phyloP scores from a whole-genome alignment of 1,140 invertebrate species.

The Drosophila nannoptera region DNA sequence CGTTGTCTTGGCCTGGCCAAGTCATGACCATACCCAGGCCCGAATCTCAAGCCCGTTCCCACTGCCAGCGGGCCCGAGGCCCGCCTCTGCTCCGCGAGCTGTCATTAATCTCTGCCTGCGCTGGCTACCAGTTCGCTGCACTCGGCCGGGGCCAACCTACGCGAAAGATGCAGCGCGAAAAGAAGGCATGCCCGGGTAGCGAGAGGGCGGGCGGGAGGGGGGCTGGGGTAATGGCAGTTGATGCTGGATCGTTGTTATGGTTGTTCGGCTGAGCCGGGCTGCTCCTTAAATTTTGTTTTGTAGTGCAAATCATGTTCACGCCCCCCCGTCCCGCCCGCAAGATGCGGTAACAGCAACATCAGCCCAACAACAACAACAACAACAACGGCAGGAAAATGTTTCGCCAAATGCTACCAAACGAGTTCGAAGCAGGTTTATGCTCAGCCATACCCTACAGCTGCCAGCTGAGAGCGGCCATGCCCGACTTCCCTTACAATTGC shows the following conservation, averaged over 20 bases:
- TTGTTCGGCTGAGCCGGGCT: slow-evolving; percentile 33
- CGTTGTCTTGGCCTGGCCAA: slow-evolving; percentile 30
- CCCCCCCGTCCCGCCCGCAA: slow-evolving; percentile 40
- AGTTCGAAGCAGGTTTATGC: slow-evolving; percentile 67
- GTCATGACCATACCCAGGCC: not conserved
- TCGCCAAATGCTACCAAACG: slow-evolving; percentile 71
- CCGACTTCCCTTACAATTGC: too few relatives aligned
- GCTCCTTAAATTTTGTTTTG: slow-evolving; percentile 72
- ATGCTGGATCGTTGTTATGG: slow-evolving; percentile 31
- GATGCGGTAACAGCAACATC: slow-evolving; percentile 9
- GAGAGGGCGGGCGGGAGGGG: not conserved
- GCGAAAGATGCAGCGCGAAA: slow-evolving; percentile 76
- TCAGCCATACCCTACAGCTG: slow-evolving; percentile 11
- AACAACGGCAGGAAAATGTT: slow-evolving; percentile 12
- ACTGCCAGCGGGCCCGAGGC: not conserved
- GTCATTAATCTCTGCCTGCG: slow-evolving; percentile 59
- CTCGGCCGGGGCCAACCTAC: slow-evolving; percentile 54
- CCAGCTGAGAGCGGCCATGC: too few relatives aligned
- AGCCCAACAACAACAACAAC: slow-evolving; percentile 2
- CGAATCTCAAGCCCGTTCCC: slow-evolving; percentile 1
- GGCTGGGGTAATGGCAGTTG: not conserved
- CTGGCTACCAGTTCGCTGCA: slow-evolving; percentile 71
- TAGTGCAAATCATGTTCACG: slow-evolving; percentile 74
- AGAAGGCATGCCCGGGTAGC: slow-evolving; percentile 49
- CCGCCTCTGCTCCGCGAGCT: slow-evolving; percentile 5